Evolutionary conservation across 2,113 vertebrate species (phyloP).

Genomic region (Rhinolophus sinicus): DNA sequence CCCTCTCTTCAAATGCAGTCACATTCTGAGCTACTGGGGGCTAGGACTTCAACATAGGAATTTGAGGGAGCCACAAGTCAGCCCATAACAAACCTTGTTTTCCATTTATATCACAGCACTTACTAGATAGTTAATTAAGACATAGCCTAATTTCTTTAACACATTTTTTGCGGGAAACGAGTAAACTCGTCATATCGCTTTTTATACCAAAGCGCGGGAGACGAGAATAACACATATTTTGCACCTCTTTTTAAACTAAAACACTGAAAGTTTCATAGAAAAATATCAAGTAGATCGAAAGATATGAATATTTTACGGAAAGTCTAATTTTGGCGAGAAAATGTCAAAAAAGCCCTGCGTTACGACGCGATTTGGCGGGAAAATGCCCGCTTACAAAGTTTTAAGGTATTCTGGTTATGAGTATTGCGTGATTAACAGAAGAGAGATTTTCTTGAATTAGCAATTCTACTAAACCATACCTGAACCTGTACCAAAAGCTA

Average conservation of each 20-base stretch:
- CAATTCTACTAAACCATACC: neutral
- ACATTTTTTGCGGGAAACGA: too few species aligned
- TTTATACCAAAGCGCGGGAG: too few species aligned
- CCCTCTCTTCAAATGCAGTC: neutral
- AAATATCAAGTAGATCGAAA: too few species aligned
- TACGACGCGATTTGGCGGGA: too few species aligned
- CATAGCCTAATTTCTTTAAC: neutral
- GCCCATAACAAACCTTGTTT: neutral
- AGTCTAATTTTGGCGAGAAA: too few species aligned
- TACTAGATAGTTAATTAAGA: neutral
- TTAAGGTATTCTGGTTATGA: neutral
- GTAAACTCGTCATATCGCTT: too few species aligned
- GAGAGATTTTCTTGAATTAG: neutral
- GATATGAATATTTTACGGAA: too few species aligned
- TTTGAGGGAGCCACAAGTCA: neutral
- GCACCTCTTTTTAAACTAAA: too few species aligned
- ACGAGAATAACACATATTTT: too few species aligned
- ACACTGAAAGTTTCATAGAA: too few species aligned
- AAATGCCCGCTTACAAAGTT: too few species aligned
- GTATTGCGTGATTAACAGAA: neutral
- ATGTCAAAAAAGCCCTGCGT: too few species aligned
- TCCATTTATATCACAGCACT: neutral
- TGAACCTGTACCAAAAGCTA: neutral
- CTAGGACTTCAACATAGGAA: neutral
- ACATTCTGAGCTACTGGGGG: neutral